Evolutionary conservation across 2,113 vertebrate genomes (phyloP).

Genomic region (Catharus fuscescens): DNA sequence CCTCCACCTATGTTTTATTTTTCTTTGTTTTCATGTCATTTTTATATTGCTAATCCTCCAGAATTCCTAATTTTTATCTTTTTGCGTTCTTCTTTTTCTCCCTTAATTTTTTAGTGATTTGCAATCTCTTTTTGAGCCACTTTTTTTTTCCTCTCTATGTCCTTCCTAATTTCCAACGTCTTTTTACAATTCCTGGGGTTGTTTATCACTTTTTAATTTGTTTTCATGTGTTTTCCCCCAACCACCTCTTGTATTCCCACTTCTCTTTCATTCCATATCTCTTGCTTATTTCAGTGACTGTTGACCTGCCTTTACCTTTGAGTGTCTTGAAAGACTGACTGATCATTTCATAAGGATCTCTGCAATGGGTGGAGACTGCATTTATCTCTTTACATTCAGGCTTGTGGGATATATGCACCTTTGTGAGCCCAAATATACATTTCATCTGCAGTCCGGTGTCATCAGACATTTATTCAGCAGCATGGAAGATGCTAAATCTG

Average conservation of each 20-base stretch:
- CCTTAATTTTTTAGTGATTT: neutral
- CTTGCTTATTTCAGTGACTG: neutral
- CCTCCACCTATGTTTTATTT: neutral
- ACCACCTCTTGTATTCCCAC: neutral
- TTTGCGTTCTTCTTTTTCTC: neutral
- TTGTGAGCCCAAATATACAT: neutral
- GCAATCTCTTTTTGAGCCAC: neutral
- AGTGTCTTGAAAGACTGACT: neutral
- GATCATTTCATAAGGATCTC: neutral
- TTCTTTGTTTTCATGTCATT: neutral
- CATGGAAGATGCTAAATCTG: neutral
- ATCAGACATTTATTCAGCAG: neutral
- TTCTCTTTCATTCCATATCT: neutral
- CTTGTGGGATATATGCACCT: neutral
- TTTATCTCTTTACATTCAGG: neutral
- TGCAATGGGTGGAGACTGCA: neutral
- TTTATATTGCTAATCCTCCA: neutral
- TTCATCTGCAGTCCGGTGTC: neutral
- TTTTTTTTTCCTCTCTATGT: neutral
- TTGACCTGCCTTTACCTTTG: neutral
- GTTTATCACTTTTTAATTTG: neutral
- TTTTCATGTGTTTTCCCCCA: neutral
- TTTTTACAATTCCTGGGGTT: neutral
- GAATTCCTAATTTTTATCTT: neutral
- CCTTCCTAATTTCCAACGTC: neutral